phyloP scores from a whole-genome alignment of 2,888 invertebrate species.

The Reticulitermes lucifugus region DNA sequence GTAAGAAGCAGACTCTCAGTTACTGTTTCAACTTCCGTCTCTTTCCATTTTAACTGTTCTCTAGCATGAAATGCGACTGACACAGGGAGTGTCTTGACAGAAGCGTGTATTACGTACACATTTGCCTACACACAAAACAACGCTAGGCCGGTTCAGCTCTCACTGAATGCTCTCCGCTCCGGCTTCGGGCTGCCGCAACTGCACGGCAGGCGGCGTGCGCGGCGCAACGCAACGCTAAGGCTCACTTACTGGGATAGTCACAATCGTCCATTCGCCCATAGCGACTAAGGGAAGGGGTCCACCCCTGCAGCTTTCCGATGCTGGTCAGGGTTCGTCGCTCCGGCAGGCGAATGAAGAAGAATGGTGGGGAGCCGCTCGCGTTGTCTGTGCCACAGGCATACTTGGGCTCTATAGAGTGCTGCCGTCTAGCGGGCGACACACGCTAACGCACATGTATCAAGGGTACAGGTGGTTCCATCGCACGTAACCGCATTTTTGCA shows the following conservation, averaged over 20 bases:
- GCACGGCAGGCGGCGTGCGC: slow-evolving; percentile 38
- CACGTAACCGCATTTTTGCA: too few relatives aligned
- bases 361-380: slow-evolving; percentile 22
- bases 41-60: too few relatives aligned
- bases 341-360: not conserved
- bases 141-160: slow-evolving; percentile 19
- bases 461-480: slow-evolving; percentile 10
- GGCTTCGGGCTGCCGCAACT: slow-evolving; percentile 34
- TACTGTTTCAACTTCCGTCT: too few relatives aligned
- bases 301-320: slow-evolving; percentile 11
- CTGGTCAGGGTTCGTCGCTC: slow-evolving; percentile 39
- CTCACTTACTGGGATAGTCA: slow-evolving; percentile 12
- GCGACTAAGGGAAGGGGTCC: slow-evolving; percentile 24
- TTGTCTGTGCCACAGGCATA: slow-evolving; percentile 12
- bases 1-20: too few relatives aligned
- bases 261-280: slow-evolving; percentile 28
- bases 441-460: slow-evolving; percentile 12
- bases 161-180: slow-evolving; percentile 23
- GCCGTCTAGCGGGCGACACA: slow-evolving; percentile 18
- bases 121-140: not conserved
- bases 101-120: not conserved
- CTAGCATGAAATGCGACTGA: not conserved
- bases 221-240: slow-evolving; percentile 21
- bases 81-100: slow-evolving; percentile 22
- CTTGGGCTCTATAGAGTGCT: slow-evolving; percentile 14